Evolutionary conservation across 2,113 vertebrate species (phyloP).

Genomic region (Martes martes): DNA sequence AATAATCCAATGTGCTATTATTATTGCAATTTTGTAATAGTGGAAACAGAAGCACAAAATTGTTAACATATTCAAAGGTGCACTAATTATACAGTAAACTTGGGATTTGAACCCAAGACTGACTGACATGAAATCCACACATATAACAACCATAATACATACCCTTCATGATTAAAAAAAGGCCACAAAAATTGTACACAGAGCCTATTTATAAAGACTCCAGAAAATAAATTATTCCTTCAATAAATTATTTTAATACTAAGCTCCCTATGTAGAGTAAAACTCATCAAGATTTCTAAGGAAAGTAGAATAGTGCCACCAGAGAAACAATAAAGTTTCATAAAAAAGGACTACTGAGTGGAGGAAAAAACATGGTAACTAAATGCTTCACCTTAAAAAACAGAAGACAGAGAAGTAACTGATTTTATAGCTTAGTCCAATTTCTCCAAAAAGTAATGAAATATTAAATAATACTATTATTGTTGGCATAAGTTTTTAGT

Average conservation of each 20-base stretch:
- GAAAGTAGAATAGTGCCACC: background rate
- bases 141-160: background rate
- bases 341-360: background rate
- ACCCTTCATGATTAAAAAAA: background rate
- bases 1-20: background rate
- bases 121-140: background rate
- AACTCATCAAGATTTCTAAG: background rate
- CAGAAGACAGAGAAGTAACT: background rate
- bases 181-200: background rate
- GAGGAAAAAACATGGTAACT: background rate
- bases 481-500: background rate
- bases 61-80: background rate
- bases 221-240: background rate
- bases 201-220: background rate
- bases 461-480: background rate
- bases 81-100: background rate
- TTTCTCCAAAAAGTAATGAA: conserved; percentile 4
- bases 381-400: background rate
- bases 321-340: background rate
- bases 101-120: background rate
- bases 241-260: background rate
- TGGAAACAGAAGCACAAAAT: background rate
- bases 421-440: background rate
- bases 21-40: background rate
- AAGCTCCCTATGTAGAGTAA: background rate